These are phyloP conservation scores for Urophycis tenuis DNA, from an alignment of 2,797 vertebrate species.

Conservation along the genomic window DNA sequence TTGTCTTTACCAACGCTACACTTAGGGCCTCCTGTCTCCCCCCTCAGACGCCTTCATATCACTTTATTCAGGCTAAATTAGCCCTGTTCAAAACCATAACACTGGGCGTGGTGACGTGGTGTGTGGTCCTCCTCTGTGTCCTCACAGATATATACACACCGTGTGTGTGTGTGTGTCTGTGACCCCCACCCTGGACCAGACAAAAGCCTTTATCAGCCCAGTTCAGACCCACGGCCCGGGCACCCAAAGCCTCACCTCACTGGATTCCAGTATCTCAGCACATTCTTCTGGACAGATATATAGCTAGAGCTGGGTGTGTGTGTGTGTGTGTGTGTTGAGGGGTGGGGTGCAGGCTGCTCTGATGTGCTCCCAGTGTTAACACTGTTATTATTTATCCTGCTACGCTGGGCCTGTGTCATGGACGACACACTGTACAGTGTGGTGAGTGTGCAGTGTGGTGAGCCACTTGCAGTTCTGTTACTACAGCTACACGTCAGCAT, in stretches of 20 bases:
- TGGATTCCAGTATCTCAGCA: constrained; percentile 48
- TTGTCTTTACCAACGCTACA: too few species aligned
- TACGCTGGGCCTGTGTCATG: not conserved
- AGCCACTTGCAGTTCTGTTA: not conserved
- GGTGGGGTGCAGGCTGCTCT: not conserved
- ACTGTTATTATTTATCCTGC: too few species aligned
- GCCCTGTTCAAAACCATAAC: not conserved
- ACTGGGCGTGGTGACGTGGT: not conserved
- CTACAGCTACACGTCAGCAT: not conserved
- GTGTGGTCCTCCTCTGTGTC: not conserved
- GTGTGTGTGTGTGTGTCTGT: not conserved
- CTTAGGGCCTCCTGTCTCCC: too few species aligned
- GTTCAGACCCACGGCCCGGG: constrained; percentile 37
- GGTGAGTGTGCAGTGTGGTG: too few species aligned
- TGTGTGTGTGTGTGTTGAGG: not conserved
- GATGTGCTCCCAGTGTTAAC: not conserved
- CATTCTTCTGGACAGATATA: constrained; percentile 34
- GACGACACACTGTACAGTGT: not conserved
- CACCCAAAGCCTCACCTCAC: constrained; percentile 47
- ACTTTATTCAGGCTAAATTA: too few species aligned
- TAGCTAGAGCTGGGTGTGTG: not conserved
- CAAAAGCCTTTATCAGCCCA: constrained; percentile 24
- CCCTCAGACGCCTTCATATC: too few species aligned
- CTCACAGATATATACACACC: constrained; percentile 1
- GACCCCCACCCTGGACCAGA: not conserved